Evolutionary conservation across 2,888 invertebrate species (phyloP).

Genomic region (Frankliniella fusca): DNA sequence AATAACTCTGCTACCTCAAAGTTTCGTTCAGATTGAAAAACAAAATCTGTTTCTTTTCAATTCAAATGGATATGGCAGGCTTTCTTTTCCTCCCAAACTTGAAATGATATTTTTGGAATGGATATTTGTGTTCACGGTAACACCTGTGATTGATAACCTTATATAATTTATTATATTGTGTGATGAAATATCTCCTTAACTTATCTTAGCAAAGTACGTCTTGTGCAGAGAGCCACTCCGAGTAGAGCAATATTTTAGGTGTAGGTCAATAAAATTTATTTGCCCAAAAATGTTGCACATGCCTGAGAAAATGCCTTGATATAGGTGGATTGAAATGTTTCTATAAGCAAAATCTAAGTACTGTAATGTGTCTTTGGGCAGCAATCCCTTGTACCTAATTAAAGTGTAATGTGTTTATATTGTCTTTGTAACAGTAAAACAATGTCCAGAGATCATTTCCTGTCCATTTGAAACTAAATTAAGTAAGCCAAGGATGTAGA

Average conservation of each 20-base stretch:
- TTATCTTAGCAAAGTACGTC: no score
- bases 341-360: background rate
- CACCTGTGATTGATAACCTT: background rate
- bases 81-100: background rate
- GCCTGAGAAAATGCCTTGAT: background rate
- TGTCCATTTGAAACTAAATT: background rate
- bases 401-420: background rate
- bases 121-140: background rate
- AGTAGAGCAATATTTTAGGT: no score
- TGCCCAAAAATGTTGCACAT: background rate
- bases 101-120: background rate
- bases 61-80: background rate
- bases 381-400: conserved; percentile 15
- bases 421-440: background rate
- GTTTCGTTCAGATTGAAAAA: background rate
- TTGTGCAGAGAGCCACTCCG: no score
- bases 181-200: no score
- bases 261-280: background rate
- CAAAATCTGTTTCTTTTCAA: background rate
- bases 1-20: background rate
- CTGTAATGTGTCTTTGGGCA: background rate
- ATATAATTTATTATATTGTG: background rate
- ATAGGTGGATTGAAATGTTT: background rate
- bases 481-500: background rate
- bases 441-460: background rate